These are phyloP conservation scores for Motacilla alba DNA, from an alignment of 2,113 vertebrate genomes.

Conservation along the genomic window DNA sequence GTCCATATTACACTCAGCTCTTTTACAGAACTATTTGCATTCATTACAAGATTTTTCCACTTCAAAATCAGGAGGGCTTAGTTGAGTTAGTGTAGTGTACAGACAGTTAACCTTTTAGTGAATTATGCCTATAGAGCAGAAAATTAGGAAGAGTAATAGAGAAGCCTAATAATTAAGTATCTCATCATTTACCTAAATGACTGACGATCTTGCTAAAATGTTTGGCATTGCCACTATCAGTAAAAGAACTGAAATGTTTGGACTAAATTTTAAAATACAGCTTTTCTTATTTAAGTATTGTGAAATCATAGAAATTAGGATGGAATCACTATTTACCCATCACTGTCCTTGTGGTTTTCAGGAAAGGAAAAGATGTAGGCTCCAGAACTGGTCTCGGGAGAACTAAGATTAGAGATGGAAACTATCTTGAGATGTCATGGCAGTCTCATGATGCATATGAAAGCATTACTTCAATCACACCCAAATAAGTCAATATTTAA, in stretches of 20 bases:
- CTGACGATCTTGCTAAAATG: not conserved
- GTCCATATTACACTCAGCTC: not conserved
- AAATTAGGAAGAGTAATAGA: not conserved
- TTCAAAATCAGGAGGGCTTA: not conserved
- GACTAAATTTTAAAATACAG: not conserved
- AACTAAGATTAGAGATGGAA: slow-evolving; percentile 19
- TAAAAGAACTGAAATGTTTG: not conserved
- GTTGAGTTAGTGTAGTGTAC: not conserved
- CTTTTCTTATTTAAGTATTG: not conserved
- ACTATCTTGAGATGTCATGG: not conserved
- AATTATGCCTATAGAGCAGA: not conserved
- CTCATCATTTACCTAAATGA: not conserved
- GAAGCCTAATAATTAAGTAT: not conserved
- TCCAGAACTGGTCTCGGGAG: not conserved
- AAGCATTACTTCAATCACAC: not conserved
- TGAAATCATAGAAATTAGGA: not conserved
- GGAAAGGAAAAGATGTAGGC: not conserved
- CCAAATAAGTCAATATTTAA: not conserved
- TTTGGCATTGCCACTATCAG: not conserved
- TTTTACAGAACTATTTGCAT: not conserved
- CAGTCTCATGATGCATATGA: not conserved
- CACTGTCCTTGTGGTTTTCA: not conserved
- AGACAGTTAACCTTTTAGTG: not conserved
- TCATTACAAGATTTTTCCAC: not conserved
- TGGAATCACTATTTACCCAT: not conserved